Evolutionary conservation across 1,140 invertebrate genomes (phyloP), one percentile per base, ranked within the genome.

Genomic region (Danaus melanippus): DNA sequence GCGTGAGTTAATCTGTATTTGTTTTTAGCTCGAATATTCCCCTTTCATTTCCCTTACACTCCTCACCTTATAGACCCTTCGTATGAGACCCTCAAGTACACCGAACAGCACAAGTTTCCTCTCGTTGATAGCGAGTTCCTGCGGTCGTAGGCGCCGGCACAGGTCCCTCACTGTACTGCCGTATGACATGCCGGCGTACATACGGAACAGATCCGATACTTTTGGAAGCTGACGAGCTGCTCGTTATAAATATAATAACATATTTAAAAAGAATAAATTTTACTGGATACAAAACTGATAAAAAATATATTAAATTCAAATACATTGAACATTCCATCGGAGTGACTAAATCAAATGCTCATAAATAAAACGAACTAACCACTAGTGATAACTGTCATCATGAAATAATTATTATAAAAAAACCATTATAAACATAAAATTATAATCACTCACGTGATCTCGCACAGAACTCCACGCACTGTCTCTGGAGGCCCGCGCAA

Each of bases 91-190:
- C 76, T 96, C 92, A 12, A 96, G 90, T 8, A 97, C 80, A 8
- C 95, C 96, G 88, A 96, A 97, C 71, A 96, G 93, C 32, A 97
- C 91, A 10, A 97, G 89, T 74, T 92, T 93, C 55, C 93, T 77
- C 80, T 95, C 93, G 69, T 95, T 93, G 54, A 95, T 92, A 64
- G 91, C 88, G 54, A 95, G 82, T 55, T 90, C 89, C 58, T 93
- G 90, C 9, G 94, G 94, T 86, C 93, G 93, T 66, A 93, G 87
- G 53, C 95, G 89, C 46, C 92, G 84, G 79, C 95, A 97, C 9
- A 97, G 85, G 76, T 96, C 95, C 66, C 92, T 91, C 42, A 97
- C 91, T 3, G 93, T 96, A 9, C 92, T 93, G 3, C 94, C 95
- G 69, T 95, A 91, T 10, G 91, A 93, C 92, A 97, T 93, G 54